Percentiles rank a stretch among this genome's conserved stretches.
These are phyloP conservation scores for Polydrusus cervinus DNA, from an alignment of 2,888 invertebrate genomes.

Conservation along the genomic window DNA sequence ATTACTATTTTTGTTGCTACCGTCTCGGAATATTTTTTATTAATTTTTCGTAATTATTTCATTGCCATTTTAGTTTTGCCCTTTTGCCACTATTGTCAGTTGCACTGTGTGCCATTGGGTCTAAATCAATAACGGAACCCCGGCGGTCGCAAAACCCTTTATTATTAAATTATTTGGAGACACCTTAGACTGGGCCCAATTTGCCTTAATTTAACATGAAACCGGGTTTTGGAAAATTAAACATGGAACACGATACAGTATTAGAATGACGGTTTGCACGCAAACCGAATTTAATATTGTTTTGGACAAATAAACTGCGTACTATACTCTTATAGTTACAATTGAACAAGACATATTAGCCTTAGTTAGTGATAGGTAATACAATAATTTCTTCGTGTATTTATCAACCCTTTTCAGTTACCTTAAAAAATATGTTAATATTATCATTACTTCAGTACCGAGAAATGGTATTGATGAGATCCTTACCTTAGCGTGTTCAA, in stretches of 20 bases:
- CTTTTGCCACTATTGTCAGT: too few relatives aligned
- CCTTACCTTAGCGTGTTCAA: too few relatives aligned
- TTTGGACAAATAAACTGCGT: slow-evolving; percentile 8
- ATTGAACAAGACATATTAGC: background rate
- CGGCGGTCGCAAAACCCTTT: slow-evolving; percentile 44
- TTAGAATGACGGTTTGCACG: slow-evolving; percentile 39
- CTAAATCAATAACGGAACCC: slow-evolving; percentile 44
- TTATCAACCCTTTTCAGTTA: too few relatives aligned
- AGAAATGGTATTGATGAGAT: too few relatives aligned
- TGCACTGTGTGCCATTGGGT: slow-evolving; percentile 7
- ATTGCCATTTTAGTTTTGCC: too few relatives aligned
- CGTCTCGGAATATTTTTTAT: too few relatives aligned
- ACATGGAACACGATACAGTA: slow-evolving; percentile 41
- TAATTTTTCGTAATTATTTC: too few relatives aligned
- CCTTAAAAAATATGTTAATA: too few relatives aligned
- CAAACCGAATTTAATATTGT: slow-evolving; percentile 30
- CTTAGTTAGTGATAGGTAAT: too few relatives aligned
- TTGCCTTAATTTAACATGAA: slow-evolving; percentile 53
- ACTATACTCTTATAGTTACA: background rate
- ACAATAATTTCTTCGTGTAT: too few relatives aligned
- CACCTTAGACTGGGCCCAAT: slow-evolving; percentile 53
- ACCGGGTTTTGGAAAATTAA: slow-evolving; percentile 48
- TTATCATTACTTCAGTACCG: too few relatives aligned
- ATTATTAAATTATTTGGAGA: slow-evolving; percentile 55
- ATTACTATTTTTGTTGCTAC: too few relatives aligned